phyloP scores from a whole-genome alignment of 2,888 invertebrate species.

The Ethmia dodecea region DNA sequence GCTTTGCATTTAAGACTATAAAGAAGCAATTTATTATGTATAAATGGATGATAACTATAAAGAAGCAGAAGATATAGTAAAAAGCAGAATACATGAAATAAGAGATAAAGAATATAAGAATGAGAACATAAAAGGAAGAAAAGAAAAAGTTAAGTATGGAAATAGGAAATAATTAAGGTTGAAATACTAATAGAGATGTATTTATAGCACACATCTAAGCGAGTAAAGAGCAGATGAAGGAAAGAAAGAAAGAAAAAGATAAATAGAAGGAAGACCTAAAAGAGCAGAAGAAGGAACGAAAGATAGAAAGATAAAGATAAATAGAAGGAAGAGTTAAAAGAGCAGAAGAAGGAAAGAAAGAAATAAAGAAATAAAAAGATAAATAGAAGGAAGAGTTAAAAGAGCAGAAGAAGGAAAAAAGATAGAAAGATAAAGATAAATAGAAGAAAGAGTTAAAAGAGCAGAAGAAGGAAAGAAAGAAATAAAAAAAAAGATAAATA shows the following conservation, averaged over 20 bases:
- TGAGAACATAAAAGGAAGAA: constrained; percentile 4
- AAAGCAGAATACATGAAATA: constrained; percentile 2
- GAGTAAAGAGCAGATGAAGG: background rate
- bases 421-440: background rate
- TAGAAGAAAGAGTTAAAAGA: background rate
- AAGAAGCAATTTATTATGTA: background rate
- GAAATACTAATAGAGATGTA: background rate
- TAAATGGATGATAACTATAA: constrained; percentile 1
- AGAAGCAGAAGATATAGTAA: constrained; percentile 1
- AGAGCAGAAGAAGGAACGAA: background rate
- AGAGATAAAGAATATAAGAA: constrained; percentile 3
- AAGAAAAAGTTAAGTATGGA: background rate
- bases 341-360: constrained; percentile 1
- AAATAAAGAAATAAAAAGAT: background rate
- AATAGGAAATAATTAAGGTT: background rate
- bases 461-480: background rate
- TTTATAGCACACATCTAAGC: background rate
- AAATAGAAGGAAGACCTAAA: background rate
- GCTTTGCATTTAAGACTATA: background rate
- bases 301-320: background rate
- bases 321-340: constrained; percentile 1
- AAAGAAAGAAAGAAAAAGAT: background rate
- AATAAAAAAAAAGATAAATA: too few species aligned
- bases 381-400: background rate
- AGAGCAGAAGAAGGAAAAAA: constrained; percentile 1